These are phyloP conservation scores for Mystacornis crossleyi DNA, from an alignment of 2,113 vertebrate species.

Conservation along the genomic window DNA sequence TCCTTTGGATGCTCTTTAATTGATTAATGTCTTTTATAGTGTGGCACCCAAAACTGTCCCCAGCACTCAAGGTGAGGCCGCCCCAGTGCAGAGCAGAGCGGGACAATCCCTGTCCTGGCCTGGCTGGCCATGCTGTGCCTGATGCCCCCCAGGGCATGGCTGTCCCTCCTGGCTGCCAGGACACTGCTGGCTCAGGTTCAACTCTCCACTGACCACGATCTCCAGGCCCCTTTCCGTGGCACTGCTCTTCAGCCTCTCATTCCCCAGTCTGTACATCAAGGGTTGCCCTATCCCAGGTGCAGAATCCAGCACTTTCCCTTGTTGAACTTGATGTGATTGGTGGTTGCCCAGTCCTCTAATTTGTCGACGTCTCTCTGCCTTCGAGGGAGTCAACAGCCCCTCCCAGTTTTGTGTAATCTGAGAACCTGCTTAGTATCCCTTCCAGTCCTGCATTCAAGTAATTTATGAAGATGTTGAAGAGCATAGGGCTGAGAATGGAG, in stretches of 20 bases:
- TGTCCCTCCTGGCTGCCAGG: neutral
- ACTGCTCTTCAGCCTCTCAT: neutral
- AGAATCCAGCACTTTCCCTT: neutral
- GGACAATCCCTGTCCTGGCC: neutral
- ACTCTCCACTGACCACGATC: fast-evolving
- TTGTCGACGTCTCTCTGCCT: neutral
- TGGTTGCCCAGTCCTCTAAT: neutral
- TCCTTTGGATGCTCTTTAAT: neutral
- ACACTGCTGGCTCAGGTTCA: neutral
- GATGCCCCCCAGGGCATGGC: fast-evolving
- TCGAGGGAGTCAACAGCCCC: neutral
- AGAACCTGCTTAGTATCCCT: neutral
- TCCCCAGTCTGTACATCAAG: neutral
- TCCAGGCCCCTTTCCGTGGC: neutral
- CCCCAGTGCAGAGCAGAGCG: fast-evolving
- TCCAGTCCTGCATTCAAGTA: neutral
- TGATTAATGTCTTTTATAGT: neutral
- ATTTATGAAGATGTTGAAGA: neutral
- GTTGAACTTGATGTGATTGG: neutral
- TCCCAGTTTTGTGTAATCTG: neutral
- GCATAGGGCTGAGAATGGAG: neutral
- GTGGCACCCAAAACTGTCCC: neutral
- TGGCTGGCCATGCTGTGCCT: fast-evolving
- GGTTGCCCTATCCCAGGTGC: neutral
- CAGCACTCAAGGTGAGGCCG: fast-evolving